Conservation (phyloP, 2,888 invertebrate species). For the Agonum fuliginosum region DNA sequence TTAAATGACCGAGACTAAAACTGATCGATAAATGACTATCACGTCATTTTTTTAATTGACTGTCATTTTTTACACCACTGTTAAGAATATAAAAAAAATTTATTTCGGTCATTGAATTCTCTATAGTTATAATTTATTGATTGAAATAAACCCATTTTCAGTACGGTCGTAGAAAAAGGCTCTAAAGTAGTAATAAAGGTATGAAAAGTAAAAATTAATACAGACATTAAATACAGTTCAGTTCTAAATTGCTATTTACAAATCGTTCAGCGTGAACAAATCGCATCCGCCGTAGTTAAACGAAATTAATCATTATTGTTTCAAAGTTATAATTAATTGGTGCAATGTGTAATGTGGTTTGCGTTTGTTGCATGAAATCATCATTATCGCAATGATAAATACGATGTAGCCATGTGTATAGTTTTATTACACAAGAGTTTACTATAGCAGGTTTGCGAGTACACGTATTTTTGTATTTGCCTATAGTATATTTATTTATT, state of each 20-base stretch:
- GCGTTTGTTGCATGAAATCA: conserved; percentile 41
- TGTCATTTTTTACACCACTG: no score
- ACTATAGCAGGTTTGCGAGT: no score
- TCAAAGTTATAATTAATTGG: conserved; percentile 43
- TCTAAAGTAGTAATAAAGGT: conserved; percentile 14
- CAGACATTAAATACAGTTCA: conserved; percentile 36
- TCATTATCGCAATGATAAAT: conserved; percentile 38
- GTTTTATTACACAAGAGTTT: no score
- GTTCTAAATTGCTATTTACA: conserved; percentile 39
- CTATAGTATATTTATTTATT: no score
- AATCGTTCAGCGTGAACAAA: conserved; percentile 10
- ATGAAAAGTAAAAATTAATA: conserved; percentile 41
- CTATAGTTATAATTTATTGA: no score
- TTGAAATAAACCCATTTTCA: no score
- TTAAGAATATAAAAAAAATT: no score
- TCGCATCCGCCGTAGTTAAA: conserved; percentile 15
- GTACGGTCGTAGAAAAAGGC: conserved; percentile 20
- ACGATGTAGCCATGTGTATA: background rate
- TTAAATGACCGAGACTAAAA: no score
- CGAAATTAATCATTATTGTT: conserved; percentile 50
- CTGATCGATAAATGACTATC: no score
- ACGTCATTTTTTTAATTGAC: no score
- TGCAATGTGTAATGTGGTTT: conserved; percentile 15
- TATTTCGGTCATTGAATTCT: no score
- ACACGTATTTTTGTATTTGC: no score